Conservation (phyloP, 2,888 invertebrate species). For the Urechis unicinctus region DNA sequence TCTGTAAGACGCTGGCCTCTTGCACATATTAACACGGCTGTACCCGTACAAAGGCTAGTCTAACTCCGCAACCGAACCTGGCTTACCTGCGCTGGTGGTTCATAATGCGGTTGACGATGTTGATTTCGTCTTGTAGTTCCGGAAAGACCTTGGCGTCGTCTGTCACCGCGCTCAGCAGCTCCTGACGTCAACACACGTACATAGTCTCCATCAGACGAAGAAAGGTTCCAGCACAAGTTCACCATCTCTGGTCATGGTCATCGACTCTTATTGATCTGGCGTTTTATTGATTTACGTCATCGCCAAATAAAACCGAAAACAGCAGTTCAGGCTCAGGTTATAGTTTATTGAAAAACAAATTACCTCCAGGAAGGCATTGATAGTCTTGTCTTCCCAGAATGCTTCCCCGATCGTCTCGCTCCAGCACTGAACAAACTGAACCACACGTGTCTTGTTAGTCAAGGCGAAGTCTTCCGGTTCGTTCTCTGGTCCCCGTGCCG, state of each 20-base stretch:
- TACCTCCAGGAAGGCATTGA: conserved; percentile 68
- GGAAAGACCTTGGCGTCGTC: conserved; percentile 58
- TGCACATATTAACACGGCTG: too few relatives aligned
- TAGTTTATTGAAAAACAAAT: conserved; percentile 4
- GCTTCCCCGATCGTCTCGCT: conserved; percentile 65
- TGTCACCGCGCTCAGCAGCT: conserved; percentile 65
- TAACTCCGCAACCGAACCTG: too few relatives aligned
- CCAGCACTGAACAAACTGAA: conserved; percentile 74
- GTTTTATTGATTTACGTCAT: not conserved
- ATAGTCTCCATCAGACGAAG: too few relatives aligned
- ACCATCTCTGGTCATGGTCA: too few relatives aligned
- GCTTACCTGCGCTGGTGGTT: conserved; percentile 31
- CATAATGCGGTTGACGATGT: conserved; percentile 52
- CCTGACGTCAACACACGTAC: conserved; percentile 50
- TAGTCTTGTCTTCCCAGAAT: conserved; percentile 68
- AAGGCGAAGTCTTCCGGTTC: conserved; percentile 28
- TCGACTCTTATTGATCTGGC: not conserved
- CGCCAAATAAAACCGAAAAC: not conserved
- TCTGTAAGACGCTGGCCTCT: too few relatives aligned
- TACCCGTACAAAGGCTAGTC: too few relatives aligned
- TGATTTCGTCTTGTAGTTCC: conserved; percentile 61
- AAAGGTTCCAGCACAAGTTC: too few relatives aligned
- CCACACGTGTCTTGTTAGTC: conserved; percentile 65
- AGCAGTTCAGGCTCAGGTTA: not conserved
- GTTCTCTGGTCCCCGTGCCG: conserved; percentile 22